Conservation (phyloP, 2,797 vertebrate genomes). For the Merluccius polli region DNA sequence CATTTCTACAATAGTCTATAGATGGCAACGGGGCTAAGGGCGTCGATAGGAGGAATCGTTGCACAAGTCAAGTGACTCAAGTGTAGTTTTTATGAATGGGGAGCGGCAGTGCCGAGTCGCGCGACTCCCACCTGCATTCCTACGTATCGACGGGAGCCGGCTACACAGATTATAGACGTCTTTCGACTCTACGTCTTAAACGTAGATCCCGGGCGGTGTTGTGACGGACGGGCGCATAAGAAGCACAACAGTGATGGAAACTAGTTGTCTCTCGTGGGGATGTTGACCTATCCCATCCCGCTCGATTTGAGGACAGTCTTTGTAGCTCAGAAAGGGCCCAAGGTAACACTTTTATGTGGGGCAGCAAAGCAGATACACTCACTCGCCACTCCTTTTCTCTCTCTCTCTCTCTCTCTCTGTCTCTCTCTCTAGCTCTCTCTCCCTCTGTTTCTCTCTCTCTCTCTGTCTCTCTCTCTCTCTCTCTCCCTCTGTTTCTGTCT, state of each 20-base stretch:
- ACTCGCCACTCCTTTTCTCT: background rate
- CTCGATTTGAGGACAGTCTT: conserved; percentile 54
- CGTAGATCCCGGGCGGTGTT: background rate
- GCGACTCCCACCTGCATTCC: too few relatives aligned
- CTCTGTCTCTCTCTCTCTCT: conserved; percentile 27
- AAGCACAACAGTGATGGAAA: background rate
- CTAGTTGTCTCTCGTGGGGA: background rate
- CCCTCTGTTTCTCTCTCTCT: background rate
- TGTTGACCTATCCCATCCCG: conserved; percentile 32
- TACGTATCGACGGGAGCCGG: background rate
- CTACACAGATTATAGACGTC: background rate
- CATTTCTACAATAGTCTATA: too few relatives aligned
- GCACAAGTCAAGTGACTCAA: too few relatives aligned
- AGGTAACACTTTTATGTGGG: conserved; percentile 52
- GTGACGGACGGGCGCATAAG: background rate
- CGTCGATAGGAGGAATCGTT: too few relatives aligned
- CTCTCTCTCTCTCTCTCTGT: conserved; percentile 20
- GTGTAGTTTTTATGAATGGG: too few relatives aligned
- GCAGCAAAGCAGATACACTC: conserved; percentile 13
- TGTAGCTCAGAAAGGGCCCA: conserved; percentile 40
- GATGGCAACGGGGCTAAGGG: too few relatives aligned
- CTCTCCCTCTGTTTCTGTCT: conserved; percentile 29
- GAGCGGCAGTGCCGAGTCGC: too few relatives aligned
- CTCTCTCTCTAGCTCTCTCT: background rate
- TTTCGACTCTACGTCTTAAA: background rate